Conservation (phyloP, 2,888 invertebrate genomes). For the Meghimatium bilineatum region DNA sequence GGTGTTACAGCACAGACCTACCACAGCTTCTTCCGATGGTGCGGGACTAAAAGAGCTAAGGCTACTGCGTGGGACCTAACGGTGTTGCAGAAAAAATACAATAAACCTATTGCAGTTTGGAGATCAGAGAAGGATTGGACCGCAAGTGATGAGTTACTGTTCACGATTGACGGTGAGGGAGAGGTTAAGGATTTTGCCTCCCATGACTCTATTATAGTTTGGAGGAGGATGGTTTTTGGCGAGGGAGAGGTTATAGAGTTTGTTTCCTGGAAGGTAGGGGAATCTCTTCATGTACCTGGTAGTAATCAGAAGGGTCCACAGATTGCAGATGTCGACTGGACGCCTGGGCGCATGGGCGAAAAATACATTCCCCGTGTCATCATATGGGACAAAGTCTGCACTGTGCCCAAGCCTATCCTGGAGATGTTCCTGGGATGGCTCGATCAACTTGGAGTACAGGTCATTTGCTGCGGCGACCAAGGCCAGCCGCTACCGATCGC, state of each 20-base stretch:
- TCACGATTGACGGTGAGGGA: not conserved
- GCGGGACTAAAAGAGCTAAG: not conserved
- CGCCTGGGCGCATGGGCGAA: slow-evolving; percentile 19
- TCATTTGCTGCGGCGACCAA: slow-evolving; percentile 11
- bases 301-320: not conserved
- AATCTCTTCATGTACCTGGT: not conserved
- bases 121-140: not conserved
- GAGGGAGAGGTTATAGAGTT: too few relatives aligned
- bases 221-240: too few relatives aligned
- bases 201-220: too few relatives aligned
- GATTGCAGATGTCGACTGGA: slow-evolving; percentile 22
- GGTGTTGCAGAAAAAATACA: not conserved
- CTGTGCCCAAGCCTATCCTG: slow-evolving; percentile 19
- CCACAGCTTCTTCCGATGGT: slow-evolving; percentile 23
- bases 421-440: slow-evolving; percentile 8
- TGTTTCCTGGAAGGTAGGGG: not conserved
- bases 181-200: too few relatives aligned
- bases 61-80: not conserved
- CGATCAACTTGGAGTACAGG: slow-evolving; percentile 2
- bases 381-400: slow-evolving; percentile 18
- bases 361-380: slow-evolving; percentile 1
- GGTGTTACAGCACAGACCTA: slow-evolving; percentile 20
- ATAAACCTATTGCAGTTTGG: not conserved
- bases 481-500: slow-evolving; percentile 16
- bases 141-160: not conserved